Percentiles rank a stretch among this genome's conserved stretches.
These are phyloP conservation scores for Aleadryas rufinucha DNA, from an alignment of 2,113 vertebrate genomes.

Conservation along the genomic window DNA sequence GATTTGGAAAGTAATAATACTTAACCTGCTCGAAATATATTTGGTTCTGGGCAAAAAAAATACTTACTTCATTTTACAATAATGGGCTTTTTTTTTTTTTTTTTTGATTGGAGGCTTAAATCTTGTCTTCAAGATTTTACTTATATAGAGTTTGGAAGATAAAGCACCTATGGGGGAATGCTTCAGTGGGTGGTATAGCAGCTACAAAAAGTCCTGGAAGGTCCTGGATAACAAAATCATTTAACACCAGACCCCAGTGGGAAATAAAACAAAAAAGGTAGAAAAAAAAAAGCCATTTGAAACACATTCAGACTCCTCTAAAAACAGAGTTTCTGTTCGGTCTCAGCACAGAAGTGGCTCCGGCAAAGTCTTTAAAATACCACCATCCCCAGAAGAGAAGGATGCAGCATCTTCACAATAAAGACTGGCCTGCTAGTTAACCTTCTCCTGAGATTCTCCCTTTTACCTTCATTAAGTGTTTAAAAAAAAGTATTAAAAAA, in stretches of 20 bases:
- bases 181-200: background rate
- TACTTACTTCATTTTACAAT: background rate
- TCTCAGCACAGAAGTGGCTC: constrained; percentile 36
- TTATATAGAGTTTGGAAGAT: background rate
- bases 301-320: constrained; percentile 47
- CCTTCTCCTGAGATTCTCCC: constrained; percentile 70
- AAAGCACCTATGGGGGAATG: background rate
- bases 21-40: constrained; percentile 19
- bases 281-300: background rate
- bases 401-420: constrained; percentile 68
- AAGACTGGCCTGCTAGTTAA: constrained; percentile 60
- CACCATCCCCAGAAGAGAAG: constrained; percentile 46
- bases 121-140: background rate
- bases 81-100: background rate
- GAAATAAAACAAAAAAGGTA: background rate
- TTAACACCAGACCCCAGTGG: background rate
- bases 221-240: constrained; percentile 8
- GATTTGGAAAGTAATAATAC: background rate
- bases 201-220: constrained; percentile 19
- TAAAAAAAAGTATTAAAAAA: constrained; percentile 69
- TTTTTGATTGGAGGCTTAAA: background rate
- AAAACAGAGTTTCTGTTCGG: constrained; percentile 47
- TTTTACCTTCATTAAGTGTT: constrained; percentile 60
- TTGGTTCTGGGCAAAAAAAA: background rate
- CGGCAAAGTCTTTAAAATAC: constrained; percentile 42